phyloP scores from a whole-genome alignment of 2,797 vertebrate species.

The Muraenolepis orangiensis region DNA sequence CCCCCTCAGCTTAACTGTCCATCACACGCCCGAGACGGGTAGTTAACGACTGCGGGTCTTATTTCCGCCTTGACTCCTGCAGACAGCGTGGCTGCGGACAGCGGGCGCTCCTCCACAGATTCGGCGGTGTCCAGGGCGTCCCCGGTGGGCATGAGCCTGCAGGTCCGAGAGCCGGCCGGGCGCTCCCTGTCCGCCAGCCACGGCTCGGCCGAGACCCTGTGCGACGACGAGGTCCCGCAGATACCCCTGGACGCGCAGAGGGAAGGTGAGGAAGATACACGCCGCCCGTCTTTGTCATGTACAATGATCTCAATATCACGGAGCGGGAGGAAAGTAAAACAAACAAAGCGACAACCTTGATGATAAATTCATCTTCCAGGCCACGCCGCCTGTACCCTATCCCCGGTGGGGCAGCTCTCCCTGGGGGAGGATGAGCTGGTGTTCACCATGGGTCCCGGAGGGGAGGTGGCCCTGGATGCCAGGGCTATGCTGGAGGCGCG shows the following conservation, averaged over 20 bases:
- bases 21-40: slow-evolving; percentile 24
- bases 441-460: slow-evolving; percentile 72
- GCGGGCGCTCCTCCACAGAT: slow-evolving; percentile 76
- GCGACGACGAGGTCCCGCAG: slow-evolving; percentile 71
- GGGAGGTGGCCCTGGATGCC: slow-evolving; percentile 67
- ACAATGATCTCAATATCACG: not conserved
- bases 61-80: slow-evolving; percentile 48
- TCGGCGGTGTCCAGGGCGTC: slow-evolving; percentile 82
- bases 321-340: not conserved
- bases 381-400: slow-evolving; percentile 59
- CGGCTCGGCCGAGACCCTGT: slow-evolving; percentile 74
- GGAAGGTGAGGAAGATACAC: slow-evolving; percentile 58
- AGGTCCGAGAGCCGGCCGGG: slow-evolving; percentile 78
- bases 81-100: slow-evolving; percentile 68
- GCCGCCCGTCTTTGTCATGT: no score
- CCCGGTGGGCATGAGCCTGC: slow-evolving; percentile 93
- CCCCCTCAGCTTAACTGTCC: slow-evolving; percentile 11
- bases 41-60: slow-evolving; percentile 14
- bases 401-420: slow-evolving; percentile 26
- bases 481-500: slow-evolving; percentile 64
- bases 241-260: slow-evolving; percentile 76
- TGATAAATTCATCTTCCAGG: slow-evolving; percentile 53
- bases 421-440: slow-evolving; percentile 82
- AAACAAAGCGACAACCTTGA: not conserved
- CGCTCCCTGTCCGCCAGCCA: slow-evolving; percentile 74